Evolutionary conservation across 2,888 invertebrate genomes (phyloP).

Genomic region (Drosophila paracracens): DNA sequence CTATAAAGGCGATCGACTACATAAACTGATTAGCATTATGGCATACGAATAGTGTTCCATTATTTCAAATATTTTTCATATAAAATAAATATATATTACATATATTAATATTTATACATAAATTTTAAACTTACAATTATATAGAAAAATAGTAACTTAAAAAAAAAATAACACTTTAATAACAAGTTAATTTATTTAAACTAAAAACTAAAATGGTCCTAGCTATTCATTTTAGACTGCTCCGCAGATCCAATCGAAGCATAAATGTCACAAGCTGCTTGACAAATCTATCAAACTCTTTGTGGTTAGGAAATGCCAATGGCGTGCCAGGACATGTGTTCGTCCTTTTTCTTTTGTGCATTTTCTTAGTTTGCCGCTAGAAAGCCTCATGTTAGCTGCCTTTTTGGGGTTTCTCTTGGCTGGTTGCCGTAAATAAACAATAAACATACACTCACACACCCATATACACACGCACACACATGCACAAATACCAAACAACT

Average conservation of each 20-base stretch:
- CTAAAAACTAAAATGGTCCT: neutral
- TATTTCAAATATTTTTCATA: no score
- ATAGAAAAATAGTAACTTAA: neutral
- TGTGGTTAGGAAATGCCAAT: conserved; percentile 21
- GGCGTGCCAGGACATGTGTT: conserved; percentile 42
- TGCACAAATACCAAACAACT: conserved; percentile 19
- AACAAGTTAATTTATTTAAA: neutral
- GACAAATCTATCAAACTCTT: neutral
- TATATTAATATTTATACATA: neutral
- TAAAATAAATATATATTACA: neutral
- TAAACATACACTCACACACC: conserved; percentile 60
- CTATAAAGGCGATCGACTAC: neutral
- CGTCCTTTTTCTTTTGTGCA: conserved; percentile 52
- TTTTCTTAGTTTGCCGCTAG: conserved; percentile 74
- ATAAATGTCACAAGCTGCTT: conserved; percentile 10
- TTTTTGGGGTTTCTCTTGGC: conserved; percentile 78
- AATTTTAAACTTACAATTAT: neutral
- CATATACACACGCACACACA: conserved; percentile 32
- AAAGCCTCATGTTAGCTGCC: conserved; percentile 77
- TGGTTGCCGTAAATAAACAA: conserved; percentile 81
- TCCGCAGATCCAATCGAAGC: neutral
- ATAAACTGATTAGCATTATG: neutral
- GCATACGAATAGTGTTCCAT: no score
- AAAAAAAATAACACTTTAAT: neutral
- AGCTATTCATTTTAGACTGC: no score